Percentiles rank a stretch among this genome's conserved stretches.
These are phyloP conservation scores for Smithornis capensis DNA, from an alignment of 2,113 vertebrate genomes.

Conservation along the genomic window DNA sequence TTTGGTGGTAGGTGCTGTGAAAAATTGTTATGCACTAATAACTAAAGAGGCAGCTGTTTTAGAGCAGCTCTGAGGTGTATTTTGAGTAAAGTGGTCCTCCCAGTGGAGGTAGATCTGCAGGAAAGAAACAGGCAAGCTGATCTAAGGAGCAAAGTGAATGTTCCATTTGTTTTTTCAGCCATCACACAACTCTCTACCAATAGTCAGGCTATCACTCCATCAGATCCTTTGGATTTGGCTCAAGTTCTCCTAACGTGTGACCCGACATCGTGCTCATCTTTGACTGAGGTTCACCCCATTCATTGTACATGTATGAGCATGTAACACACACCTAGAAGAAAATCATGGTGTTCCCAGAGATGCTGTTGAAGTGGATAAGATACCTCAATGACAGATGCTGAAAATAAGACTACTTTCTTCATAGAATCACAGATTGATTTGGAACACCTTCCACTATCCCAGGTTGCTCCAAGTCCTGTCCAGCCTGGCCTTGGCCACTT, in stretches of 20 bases:
- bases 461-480: background rate
- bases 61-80: background rate
- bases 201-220: background rate
- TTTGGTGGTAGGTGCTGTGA: background rate
- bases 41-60: background rate
- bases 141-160: background rate
- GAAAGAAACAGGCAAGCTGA: background rate
- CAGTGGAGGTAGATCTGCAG: background rate
- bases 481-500: background rate
- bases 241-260: rapidly evolving
- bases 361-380: background rate
- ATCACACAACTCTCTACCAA: too few relatives aligned
- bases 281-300: background rate
- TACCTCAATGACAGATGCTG: background rate
- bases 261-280: background rate
- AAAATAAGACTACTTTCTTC: background rate
- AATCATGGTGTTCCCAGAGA: background rate
- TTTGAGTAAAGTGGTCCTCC: background rate
- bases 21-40: background rate
- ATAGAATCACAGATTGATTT: too few relatives aligned
- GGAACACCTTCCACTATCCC: background rate
- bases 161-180: background rate
- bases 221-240: background rate
- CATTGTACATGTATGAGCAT: background rate
- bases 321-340: rapidly evolving